Evolutionary conservation across 2,888 invertebrate species (phyloP).

Genomic region (Myopa testacea): DNA sequence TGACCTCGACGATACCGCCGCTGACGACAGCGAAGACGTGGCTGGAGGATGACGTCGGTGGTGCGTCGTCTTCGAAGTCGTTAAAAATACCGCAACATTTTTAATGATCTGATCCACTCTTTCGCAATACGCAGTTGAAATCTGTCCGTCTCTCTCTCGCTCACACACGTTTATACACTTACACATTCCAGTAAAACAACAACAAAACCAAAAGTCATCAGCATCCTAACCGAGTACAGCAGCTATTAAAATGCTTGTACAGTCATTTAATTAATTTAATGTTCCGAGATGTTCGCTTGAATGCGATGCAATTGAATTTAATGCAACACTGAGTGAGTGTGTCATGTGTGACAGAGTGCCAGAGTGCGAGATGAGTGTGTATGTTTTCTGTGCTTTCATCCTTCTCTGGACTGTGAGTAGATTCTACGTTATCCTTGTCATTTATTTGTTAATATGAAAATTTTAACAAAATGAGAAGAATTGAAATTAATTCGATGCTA

Average conservation of each 20-base stretch:
- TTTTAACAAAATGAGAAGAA: not conserved
- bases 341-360: not conserved
- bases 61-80: not conserved
- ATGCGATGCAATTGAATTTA: conserved; percentile 25
- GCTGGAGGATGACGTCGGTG: no score
- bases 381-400: conserved; percentile 6
- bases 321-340: conserved; percentile 11
- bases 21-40: no score
- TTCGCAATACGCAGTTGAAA: no score
- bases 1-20: no score
- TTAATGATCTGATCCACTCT: conserved; percentile 16
- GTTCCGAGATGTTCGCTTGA: conserved; percentile 25
- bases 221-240: conserved; percentile 6
- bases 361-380: not conserved
- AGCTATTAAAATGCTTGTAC: conserved; percentile 26
- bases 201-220: not conserved
- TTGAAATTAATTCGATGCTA: not conserved
- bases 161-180: not conserved
- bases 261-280: conserved; percentile 28
- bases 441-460: conserved; percentile 32
- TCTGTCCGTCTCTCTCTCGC: not conserved
- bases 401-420: conserved; percentile 22
- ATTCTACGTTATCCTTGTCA: conserved; percentile 30
- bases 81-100: conserved; percentile 27
- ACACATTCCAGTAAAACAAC: not conserved